Evolutionary conservation across 2,888 invertebrate species (phyloP).

Genomic region (Conops quadrifasciatus): DNA sequence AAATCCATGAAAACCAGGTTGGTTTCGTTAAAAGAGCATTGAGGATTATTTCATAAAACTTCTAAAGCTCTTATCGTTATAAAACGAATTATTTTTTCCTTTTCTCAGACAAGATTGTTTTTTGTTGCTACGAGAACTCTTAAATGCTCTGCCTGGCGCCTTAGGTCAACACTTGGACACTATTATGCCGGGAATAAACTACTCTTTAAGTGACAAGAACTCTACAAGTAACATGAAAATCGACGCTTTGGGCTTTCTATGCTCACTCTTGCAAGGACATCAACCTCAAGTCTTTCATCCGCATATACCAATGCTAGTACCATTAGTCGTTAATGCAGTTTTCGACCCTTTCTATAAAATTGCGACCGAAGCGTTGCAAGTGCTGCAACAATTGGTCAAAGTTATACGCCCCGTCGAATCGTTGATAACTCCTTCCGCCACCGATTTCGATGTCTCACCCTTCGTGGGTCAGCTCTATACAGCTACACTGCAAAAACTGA

Average conservation of each 20-base stretch:
- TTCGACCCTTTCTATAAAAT: conserved; percentile 98
- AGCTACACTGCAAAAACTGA: conserved; percentile 84
- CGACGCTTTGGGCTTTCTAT: conserved; percentile 90
- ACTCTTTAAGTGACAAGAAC: conserved; percentile 88
- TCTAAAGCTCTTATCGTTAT: too few species aligned
- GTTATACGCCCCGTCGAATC: conserved; percentile 79
- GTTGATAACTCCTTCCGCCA: conserved; percentile 59
- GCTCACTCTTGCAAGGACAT: conserved; percentile 61
- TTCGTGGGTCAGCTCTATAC: conserved; percentile 83
- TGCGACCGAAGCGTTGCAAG: conserved; percentile 93
- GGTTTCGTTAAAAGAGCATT: too few species aligned
- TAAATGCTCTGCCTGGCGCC: conserved; percentile 88
- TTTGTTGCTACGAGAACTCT: conserved; percentile 87
- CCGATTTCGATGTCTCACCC: conserved; percentile 77
- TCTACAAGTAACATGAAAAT: conserved; percentile 98
- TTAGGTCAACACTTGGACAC: conserved; percentile 84
- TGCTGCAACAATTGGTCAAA: conserved; percentile 92
- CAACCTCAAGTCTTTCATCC: conserved; percentile 75
- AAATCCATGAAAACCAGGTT: conserved; percentile 79
- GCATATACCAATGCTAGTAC: conserved; percentile 80
- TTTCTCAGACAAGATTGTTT: conserved; percentile 83
- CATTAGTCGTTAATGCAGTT: conserved; percentile 88
- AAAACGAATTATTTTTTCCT: too few species aligned
- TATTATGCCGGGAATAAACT: conserved; percentile 88
- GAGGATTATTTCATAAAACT: too few species aligned